Evolutionary conservation across 1,140 invertebrate genomes (phyloP).

Genomic region (Drosophila lacertosa): DNA sequence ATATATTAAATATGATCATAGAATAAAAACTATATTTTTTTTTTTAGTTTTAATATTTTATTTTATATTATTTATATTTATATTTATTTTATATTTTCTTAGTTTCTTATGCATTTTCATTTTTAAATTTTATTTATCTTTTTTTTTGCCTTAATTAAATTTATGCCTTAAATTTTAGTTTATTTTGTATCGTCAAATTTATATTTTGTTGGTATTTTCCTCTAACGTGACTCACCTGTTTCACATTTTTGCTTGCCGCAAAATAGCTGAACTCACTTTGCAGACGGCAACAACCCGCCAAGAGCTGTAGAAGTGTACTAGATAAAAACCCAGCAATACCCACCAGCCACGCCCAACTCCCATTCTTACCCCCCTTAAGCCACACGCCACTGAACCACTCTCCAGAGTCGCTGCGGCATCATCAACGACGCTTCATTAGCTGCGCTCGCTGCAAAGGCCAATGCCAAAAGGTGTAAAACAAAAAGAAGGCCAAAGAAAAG

Average conservation of each 20-base stretch:
- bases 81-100: too few relatives aligned
- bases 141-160: too few relatives aligned
- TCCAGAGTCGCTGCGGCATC: constrained; percentile 37
- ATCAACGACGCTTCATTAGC: constrained; percentile 75
- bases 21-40: too few relatives aligned
- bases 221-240: neutral
- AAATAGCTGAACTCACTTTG: constrained; percentile 19
- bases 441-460: constrained; percentile 67
- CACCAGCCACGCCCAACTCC: neutral
- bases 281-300: neutral
- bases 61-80: neutral
- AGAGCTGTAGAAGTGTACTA: neutral
- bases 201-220: neutral
- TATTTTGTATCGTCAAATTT: neutral
- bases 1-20: too few relatives aligned
- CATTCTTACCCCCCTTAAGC: neutral
- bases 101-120: neutral
- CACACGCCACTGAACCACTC: constrained; percentile 36
- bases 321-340: neutral
- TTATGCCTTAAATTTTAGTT: neutral
- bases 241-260: constrained; percentile 5
- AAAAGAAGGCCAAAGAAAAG: constrained; percentile 39
- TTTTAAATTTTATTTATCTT: too few relatives aligned
- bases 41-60: too few relatives aligned
- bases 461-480: constrained; percentile 74